Evolutionary conservation across 2,113 vertebrate species (phyloP).

Genomic region (Mesoclemmys tuberculata): DNA sequence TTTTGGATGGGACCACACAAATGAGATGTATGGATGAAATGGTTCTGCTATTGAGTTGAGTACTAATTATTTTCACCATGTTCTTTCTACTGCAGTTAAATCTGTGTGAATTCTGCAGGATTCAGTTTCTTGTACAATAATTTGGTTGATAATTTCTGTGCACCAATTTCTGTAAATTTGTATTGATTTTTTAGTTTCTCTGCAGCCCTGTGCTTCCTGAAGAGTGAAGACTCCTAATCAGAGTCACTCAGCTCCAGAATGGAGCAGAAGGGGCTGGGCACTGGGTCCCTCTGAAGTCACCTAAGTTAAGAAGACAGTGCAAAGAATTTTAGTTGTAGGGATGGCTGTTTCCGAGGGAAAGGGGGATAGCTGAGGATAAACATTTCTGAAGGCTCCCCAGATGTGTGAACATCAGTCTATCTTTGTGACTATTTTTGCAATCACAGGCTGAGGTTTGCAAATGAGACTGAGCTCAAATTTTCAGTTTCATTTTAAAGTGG

Average conservation of each 20-base stretch:
- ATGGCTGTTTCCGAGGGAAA: neutral
- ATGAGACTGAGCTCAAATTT: neutral
- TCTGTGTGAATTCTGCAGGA: neutral
- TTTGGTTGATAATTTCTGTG: neutral
- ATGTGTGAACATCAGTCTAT: neutral
- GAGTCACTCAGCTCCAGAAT: neutral
- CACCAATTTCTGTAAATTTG: neutral
- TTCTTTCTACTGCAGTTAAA: neutral
- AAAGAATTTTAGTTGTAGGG: neutral
- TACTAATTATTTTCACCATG: neutral
- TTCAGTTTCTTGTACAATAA: neutral
- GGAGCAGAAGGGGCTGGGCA: neutral
- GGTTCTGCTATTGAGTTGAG: neutral
- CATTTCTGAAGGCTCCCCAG: neutral
- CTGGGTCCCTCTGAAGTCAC: neutral
- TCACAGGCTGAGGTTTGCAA: neutral
- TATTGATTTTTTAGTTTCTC: neutral
- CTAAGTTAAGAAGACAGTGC: neutral
- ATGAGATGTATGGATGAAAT: neutral
- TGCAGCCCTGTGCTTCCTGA: neutral
- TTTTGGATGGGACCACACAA: neutral
- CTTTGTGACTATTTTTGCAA: neutral
- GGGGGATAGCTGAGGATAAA: neutral
- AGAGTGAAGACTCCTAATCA: neutral
- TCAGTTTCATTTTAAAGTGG: neutral